Base-by-base conservation (phyloP, 2,888 invertebrate species). In the Luffia ferchaultella region DNA sequence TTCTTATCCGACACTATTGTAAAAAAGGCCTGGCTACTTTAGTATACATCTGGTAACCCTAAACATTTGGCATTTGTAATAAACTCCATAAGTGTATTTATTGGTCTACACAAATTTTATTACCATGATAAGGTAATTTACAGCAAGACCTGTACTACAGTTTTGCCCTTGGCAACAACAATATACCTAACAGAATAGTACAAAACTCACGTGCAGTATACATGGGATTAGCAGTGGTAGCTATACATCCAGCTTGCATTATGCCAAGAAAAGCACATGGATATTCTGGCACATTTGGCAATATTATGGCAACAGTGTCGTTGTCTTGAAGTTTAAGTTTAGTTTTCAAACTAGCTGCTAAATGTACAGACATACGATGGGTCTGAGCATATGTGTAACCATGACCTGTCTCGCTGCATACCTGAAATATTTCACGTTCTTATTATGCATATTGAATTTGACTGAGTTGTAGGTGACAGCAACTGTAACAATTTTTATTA, bases 271-370 rank as follows among this genome's bases (percentile, higher is more conserved):
- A 64, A 0, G 86, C 84, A 43, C 91, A 86, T 0, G 90, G 86
- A 62, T 88, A 90, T 69, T 94, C 93, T 0, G 93, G 93, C 16
- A 89, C 61, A 65, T 94, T 94, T 1, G 93, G 92, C 55, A 93
- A 63, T n/a, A 91, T 83, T 9, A 93, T 58, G 0, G 89, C 91
- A 2, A 93, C 73, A 7, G 89, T 87, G 57, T 93, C 90, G 5
- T 88, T 87, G 16, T 85, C 79, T 47, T 76, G 71, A n/a, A 92
- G 63, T 51, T 89, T 89, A 43, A 92, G 77, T 58, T 89, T 88
- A 9, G 79, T 78, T 52, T 89, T 84, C 48, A 93, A 73, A n/a
- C 88, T 85, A 0, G 88, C 87, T 0, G 90, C 87, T 47, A 92
- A 86, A 46, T 88, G 87, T 45, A 85, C 74, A 2, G 88, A 85